Evolutionary conservation across 2,797 vertebrate genomes (phyloP), one percentile per base, ranked within the genome.

Genomic region (Ctenochaetus hawaiiensis): DNA sequence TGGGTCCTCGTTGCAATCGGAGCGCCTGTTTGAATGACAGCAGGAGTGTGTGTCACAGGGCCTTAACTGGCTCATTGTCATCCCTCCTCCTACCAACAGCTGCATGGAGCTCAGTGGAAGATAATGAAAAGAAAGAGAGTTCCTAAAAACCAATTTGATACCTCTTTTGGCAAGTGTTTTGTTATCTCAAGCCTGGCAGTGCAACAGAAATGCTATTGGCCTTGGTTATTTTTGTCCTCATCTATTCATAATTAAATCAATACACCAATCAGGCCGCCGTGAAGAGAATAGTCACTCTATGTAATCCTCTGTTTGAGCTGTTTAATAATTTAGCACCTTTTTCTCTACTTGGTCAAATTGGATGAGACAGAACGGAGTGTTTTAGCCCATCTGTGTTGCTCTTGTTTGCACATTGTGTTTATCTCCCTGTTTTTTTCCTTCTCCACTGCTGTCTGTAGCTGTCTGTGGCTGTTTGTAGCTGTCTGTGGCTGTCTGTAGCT

Each of bases 241-340:
- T 90, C 80, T 85, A 81, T 89, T 91, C 89, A 89, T 91, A 91
- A 93, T 92, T 91, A 75, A 92, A 94, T 91, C 87, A 74, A 86
- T 86, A 82, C 69, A 65, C 75, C 85, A 87, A 93, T 93, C 86
- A 87, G 81, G 68, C 82, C 67, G 84, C 62, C 85, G 81, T 77
- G 76, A 80, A 56, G 67, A 74, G 86, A 80, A 83, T 83, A 84
- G 88, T 87, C 78, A 81, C 80, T 78, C 51, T 22, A 85, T 89
- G 86, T 90, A 93, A 91, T 90, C 90, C 83, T 52, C 49, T 67
- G 88, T 94, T 94, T 90, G 79, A 91, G 89, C 53, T 67, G 76
- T 82, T 93, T 87, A 91, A 93, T 94, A 91, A 92, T 93, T 91
- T 64, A 92, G 34, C 34, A 76, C 49, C 68, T 80, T 86, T 85